Conservation (phyloP, 2,797 vertebrate genomes). For the Lithobates sylvaticus region DNA sequence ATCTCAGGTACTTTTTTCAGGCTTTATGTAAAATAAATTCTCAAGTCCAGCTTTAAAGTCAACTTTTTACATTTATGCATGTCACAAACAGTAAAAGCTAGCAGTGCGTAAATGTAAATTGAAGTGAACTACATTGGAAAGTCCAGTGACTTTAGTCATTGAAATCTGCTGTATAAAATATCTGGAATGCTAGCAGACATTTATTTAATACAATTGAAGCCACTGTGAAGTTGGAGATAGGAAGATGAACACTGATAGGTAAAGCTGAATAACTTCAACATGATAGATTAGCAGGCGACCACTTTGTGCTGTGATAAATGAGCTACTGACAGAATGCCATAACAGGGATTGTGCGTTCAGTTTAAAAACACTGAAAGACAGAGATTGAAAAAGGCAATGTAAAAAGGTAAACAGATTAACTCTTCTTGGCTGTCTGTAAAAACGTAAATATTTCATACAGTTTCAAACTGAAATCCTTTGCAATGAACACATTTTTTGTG, state of each 20-base stretch:
- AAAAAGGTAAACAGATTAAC: constrained; percentile 44
- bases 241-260: constrained; percentile 57
- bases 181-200: constrained; percentile 48
- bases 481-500: background rate
- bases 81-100: constrained; percentile 38
- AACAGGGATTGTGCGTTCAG: constrained; percentile 40
- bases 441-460: background rate
- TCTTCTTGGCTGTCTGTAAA: background rate
- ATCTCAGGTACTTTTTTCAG: too few relatives aligned
- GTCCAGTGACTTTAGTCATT: constrained; percentile 32
- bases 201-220: constrained; percentile 55
- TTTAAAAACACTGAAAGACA: constrained; percentile 36
- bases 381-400: constrained; percentile 34
- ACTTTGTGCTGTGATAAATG: constrained; percentile 49
- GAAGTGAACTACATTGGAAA: constrained; percentile 36
- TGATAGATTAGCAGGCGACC: constrained; percentile 56
- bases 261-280: constrained; percentile 49
- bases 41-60: constrained; percentile 16
- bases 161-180: constrained; percentile 36
- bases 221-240: constrained; percentile 46
- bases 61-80: constrained; percentile 34
- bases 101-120: constrained; percentile 37
- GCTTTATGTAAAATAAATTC: background rate
- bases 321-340: constrained; percentile 56
- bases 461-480: background rate